Base-by-base conservation (phyloP, 2,113 vertebrate species). In the Gobius niger region DNA sequence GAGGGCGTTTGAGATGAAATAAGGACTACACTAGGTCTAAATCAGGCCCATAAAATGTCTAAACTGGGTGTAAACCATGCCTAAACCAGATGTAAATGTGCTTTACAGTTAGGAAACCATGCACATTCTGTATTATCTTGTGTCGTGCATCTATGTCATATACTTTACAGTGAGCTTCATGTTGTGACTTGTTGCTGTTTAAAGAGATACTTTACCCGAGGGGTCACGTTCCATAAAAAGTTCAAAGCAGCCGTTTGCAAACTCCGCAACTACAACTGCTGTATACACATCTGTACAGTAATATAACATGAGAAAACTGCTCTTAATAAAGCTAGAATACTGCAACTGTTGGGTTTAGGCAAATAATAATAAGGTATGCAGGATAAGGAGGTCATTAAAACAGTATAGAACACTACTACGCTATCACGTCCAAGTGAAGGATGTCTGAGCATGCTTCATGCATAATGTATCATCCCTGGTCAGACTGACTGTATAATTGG, bases 401-500 rank as follows among this genome's bases (percentile, higher is more conserved):
- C 16, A 11, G 9, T 34, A 34, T 34, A 34, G 24, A 34, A 34
- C 24, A 54, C 52, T 57, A 2, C 1, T 54, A 11, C 13, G 24
- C 54, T 34, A 40, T 57, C 19, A 57, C 13, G 54, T 11, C 13
- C 13, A 40, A 57, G 19, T 24, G 11, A 40, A 57, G 54, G 13
- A 40, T 57, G 34, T 57, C 54, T 14, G 54, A 57, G 54, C 14
- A 57, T 40, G 11, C 53, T 0, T 57, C 14, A 24, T 57, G 24
- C 24, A 40, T 57, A 57, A 57, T 57, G 34, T 13, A 57, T 57
- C 19, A 40, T 41, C 12, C 34, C 24, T 57, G 54, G 54, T 57
- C 54, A 57, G 54, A 40, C 54, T 57, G 54, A 57, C 18, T 40
- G 24, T 19, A 57, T 57, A 57, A 57, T 19, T 57, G 24, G 54